Base-by-base conservation (phyloP, 2,888 invertebrate species). In the Trisateles emortualis region DNA sequence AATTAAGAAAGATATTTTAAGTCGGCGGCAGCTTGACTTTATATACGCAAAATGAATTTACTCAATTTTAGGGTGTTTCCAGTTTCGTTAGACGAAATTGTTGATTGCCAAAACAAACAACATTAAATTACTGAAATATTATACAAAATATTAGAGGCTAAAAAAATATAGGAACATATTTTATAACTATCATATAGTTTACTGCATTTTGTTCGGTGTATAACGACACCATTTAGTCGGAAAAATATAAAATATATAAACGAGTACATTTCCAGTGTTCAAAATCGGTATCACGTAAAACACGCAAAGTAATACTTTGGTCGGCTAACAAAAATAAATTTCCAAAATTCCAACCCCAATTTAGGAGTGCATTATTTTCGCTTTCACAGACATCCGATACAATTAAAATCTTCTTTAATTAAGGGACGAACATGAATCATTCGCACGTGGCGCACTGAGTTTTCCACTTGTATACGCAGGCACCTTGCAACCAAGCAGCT, bases 321-420 rank as follows among this genome's bases (percentile, higher is more conserved):
- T 74, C 65, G 71, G 74, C 79, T 76, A 79, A 76, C 85, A 82
- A 86, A 84, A 83, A 92, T 91, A 91, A 89, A 91, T 91, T 88
- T 85, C 82, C 84, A 73, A 82, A n/a, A 82, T 77, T 78, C 88
- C 84, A 80, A 86, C 90, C 91, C 92, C 90, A 92, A 92, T 92
- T 91, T 91, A 89, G 90, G 88, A 92, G 84, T 92, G 90, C 92
- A 92, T 92, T 92, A 92, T 92, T 92, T 92, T 92, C 90, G 88
- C 89, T 92, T 92, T 89, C 90, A 87, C 90, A 90, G 92, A 90
- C 92, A 91, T 91, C 91, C 92, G 90, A 92, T 92, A 92, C 92
- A 93, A 93, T 93, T 93, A 93, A 92, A 93, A 93, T 93, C 92
- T 93, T 93, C 93, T 93, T 93, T 93, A 93, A 93, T 93, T 93